Base-by-base conservation (phyloP, 2,888 invertebrate genomes). In the Limnephilus marmoratus region DNA sequence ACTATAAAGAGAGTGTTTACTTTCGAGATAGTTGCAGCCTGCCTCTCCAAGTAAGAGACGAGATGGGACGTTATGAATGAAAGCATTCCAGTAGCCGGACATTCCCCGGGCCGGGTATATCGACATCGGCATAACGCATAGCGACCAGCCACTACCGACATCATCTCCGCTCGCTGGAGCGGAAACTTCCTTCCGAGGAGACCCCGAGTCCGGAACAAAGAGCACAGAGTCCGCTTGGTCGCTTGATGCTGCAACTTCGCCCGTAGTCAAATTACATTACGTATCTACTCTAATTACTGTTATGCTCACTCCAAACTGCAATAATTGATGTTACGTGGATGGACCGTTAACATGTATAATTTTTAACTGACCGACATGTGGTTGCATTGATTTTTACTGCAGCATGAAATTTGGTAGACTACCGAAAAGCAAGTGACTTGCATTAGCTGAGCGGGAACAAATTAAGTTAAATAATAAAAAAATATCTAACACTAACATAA, bases 1-100 rank as follows among this genome's bases (percentile, higher is more conserved):
- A 41, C 85, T 53, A 53, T 82, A 87, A 91, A 91, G 93, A 93
- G 93, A 93, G 92, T 81, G 93, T 92, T 85, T 93, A 93, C 93
- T 93, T 93, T 93, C 93, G 90, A 91, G 92, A 92, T 82, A 80
- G 91, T 93, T 93, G 82, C 83, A 90, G 91, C 91, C 91, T 91
- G 90, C 83, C 91, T 92, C 93, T 86, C 92, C 92, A 93, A 93
- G 93, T 92, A 92, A 93, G 86, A 91, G 90, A 89, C 91, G 37
- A 91, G 41, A 91, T 31, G 88, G 91, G 91, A 90, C 81, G 91
- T 53, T 90, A 53, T 68, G 53, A 85, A 90, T 90, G 85, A 87
- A 87, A 87, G 87, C 87, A 87, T 87, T 87, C 68, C 85, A 83
- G 83, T 83, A 31, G 83, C 34, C 31, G 83, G 34, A 83, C 83